phyloP scores from a whole-genome alignment of 2,888 invertebrate genomes.

The Ornithoptera priamus region DNA sequence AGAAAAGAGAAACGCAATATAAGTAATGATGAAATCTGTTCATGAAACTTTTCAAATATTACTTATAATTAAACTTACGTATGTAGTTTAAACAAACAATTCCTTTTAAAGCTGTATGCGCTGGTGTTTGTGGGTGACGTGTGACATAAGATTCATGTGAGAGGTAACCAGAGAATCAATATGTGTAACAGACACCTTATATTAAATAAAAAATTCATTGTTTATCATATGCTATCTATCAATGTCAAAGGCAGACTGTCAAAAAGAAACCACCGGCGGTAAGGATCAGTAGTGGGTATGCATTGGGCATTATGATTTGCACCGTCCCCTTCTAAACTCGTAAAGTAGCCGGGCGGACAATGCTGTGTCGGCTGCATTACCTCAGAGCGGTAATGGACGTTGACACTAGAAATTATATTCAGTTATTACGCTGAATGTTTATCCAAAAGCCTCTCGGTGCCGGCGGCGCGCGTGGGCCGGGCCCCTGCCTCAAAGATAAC shows the following conservation, averaged over 20 bases:
- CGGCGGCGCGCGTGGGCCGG: slow-evolving; percentile 33
- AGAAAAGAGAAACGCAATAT: too few relatives aligned
- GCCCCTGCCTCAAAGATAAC: slow-evolving; percentile 45
- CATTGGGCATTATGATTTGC: slow-evolving; percentile 40
- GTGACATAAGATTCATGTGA: too few relatives aligned
- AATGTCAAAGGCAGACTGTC: neutral
- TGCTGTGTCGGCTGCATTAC: slow-evolving; percentile 18
- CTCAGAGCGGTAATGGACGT: slow-evolving; percentile 28
- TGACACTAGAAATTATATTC: slow-evolving; percentile 30
- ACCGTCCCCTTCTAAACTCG: slow-evolving; percentile 32
- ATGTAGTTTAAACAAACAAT: too few relatives aligned
- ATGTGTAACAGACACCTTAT: too few relatives aligned
- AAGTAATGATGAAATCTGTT: too few relatives aligned
- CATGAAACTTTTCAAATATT: too few relatives aligned
- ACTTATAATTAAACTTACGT: too few relatives aligned
- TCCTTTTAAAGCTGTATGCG: too few relatives aligned
- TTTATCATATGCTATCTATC: neutral
- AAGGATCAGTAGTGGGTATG: slow-evolving; percentile 24
- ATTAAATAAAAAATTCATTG: neutral
- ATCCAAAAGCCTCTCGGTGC: slow-evolving; percentile 28
- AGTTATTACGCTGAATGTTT: slow-evolving; percentile 32
- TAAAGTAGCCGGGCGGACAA: slow-evolving; percentile 25
- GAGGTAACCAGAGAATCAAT: too few relatives aligned
- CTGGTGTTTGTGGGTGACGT: too few relatives aligned
- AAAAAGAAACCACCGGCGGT: neutral